Evolutionary conservation across 2,113 vertebrate species (phyloP).

Genomic region (Herpailurus yagouaroundi): DNA sequence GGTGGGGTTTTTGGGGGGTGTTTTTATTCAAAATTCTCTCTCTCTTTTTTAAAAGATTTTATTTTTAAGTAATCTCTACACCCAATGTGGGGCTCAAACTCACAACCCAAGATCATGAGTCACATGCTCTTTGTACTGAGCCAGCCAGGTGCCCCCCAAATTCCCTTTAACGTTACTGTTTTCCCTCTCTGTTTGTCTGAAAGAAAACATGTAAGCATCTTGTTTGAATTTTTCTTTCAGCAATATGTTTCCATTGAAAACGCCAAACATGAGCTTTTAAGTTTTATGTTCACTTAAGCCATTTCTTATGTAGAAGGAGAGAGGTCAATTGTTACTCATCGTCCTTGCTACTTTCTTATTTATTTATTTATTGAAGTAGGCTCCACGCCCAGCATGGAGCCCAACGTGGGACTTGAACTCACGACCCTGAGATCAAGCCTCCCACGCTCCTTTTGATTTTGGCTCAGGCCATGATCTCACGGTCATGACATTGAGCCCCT

Average conservation of each 20-base stretch:
- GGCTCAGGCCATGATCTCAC: too few relatives aligned
- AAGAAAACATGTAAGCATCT: not conserved
- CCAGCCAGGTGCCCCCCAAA: not conserved
- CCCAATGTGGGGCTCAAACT: too few relatives aligned
- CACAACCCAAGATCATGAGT: too few relatives aligned
- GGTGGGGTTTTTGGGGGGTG: not conserved
- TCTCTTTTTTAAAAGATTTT: too few relatives aligned
- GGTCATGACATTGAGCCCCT: too few relatives aligned
- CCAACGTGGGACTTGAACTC: too few relatives aligned
- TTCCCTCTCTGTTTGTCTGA: not conserved
- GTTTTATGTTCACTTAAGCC: not conserved
- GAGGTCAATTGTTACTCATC: not conserved
- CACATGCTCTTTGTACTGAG: too few relatives aligned
- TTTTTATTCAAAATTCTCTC: conserved; percentile 20
- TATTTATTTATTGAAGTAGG: too few relatives aligned
- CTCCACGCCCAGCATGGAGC: too few relatives aligned
- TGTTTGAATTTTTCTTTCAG: not conserved
- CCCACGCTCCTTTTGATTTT: too few relatives aligned
- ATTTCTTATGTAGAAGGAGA: not conserved
- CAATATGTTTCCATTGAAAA: not conserved
- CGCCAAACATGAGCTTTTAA: not conserved
- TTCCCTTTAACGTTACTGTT: not conserved
- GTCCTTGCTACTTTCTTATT: not conserved
- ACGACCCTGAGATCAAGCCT: too few relatives aligned
- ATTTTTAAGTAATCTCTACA: too few relatives aligned